These are phyloP conservation scores for Torymus texanus DNA, from an alignment of 2,888 invertebrate genomes.

Conservation along the genomic window DNA sequence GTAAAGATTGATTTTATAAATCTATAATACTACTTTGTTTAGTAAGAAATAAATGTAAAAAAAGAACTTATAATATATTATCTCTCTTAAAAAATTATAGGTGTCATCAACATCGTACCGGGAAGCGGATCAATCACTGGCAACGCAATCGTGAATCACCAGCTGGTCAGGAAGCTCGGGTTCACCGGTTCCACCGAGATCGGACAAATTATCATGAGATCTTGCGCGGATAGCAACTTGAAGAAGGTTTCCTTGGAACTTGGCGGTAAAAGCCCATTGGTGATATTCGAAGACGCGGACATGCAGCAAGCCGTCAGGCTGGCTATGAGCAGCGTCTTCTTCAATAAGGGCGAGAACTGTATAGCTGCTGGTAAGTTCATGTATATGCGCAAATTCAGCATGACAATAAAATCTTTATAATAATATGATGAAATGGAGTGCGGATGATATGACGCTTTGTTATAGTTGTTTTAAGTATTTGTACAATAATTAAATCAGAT, in stretches of 20 bases:
- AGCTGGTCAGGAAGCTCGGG: slow-evolving; percentile 91
- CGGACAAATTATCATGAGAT: slow-evolving; percentile 94
- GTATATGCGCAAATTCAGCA: no score
- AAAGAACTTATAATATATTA: no score
- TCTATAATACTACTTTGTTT: no score
- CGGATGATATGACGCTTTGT: no score
- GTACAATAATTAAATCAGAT: no score
- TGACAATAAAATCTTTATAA: no score
- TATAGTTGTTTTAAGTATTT: no score
- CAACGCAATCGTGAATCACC: slow-evolving; percentile 91
- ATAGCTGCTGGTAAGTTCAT: slow-evolving; percentile 86
- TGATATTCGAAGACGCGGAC: slow-evolving; percentile 96
- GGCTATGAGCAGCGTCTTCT: slow-evolving; percentile 95
- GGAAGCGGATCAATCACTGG: slow-evolving; percentile 88
- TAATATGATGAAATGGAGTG: no score
- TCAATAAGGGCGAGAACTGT: slow-evolving; percentile 99
- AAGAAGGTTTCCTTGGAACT: slow-evolving; percentile 96
- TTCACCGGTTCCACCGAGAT: slow-evolving; percentile 97
- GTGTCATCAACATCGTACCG: slow-evolving; percentile 94
- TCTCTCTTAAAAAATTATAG: slow-evolving; percentile 70
- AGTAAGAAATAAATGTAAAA: no score
- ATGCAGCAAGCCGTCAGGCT: slow-evolving; percentile 93
- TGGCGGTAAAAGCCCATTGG: slow-evolving; percentile 96
- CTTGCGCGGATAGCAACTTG: slow-evolving; percentile 91
- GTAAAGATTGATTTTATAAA: no score